Evolutionary conservation across 2,797 vertebrate species (phyloP), one percentile per base, ranked within the genome.

Genomic region (Esox lucius): DNA sequence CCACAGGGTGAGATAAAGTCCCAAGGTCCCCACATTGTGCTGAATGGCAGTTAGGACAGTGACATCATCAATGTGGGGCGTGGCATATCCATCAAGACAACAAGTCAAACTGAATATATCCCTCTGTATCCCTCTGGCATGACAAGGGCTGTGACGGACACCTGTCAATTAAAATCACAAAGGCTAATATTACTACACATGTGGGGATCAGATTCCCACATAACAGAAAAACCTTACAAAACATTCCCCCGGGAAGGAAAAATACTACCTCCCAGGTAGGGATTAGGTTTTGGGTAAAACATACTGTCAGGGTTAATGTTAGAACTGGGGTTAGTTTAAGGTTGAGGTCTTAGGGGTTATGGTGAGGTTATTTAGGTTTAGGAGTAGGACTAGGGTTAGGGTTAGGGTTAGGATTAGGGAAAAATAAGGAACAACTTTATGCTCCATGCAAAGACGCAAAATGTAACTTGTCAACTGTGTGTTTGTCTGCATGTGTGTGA

Each of bases 141-240:
- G 72, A 78, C 16, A 7, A 78, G 22, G 9, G 70, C 75, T 71
- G 48, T 87, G 89, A 90, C 84, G 83, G 89, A 86, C 87, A 90
- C 82, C 85, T 91, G 89, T 87, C 87, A 28, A 73, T 72, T 78
- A 81, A 83, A 72, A 81, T 90, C 76, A 77, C 78, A 7, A 9
- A 7, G 7, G 39, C 9, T 42, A 2, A 6, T 11, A 6, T 46
- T 0, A 46, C 42, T 46, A 11, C 42, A 4, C 42, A 13, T 13
- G 42, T 46, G 11, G 42, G 2, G 12, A 46, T 3, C 42, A 12
- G 42, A 46, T 46, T 42, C 9, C 5, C 5, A 1, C 39, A 6
- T 11, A 2, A 13, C 2, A 1, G 12, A 12, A 46, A 46, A 46
- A 0, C 42, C 12, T 12, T 46, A 46, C 11, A 46, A 46, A 46